Evolutionary conservation across 2,113 vertebrate genomes (phyloP), one percentile per base, ranked within the genome.

Genomic region (Stigmatopora nigra): DNA sequence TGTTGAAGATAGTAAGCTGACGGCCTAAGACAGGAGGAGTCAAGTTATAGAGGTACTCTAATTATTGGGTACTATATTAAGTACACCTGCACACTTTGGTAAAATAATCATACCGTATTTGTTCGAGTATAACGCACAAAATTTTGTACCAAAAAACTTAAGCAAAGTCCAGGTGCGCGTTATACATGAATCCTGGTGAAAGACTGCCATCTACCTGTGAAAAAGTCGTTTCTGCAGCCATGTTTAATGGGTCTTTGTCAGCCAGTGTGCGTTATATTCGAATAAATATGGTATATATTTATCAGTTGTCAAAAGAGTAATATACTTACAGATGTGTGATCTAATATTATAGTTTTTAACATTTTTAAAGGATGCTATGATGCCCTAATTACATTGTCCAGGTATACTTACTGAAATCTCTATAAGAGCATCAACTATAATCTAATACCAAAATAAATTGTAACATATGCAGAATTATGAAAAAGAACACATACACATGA

Each of bases 1-100:
- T 99, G 93, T 99, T 99, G 93, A 99, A 99, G 93, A 99, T 98
- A 75, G 96, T 99, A 89, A 99, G 88, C 91, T 98, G 96, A 67
- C 96, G 96, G 84, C 96, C 96, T 92, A 86, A 49, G 6, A 38
- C 19, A 17, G 63, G 73, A 45, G 55, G 55, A 61, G 35, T 75
- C 44, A 7, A 0, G 36, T 58, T 6, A 61, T 61, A 15, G 7
- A 45, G n/a, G 22, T 20, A 44, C 11, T 14, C 2, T n/a, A 6
- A 9, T 19, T 7, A 20, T 17, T 41, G 36, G 17, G 12, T 4
- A 35, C 15, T 14, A 5, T 9, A 41, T 59, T 59, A 59, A n/a
- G 35, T 58, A 58, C 13, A 59, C 17, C 10, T 59, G 53, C 25
- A 56, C 13, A 56, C 31, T 56, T 11, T 56, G 25, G 25, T 31